phyloP scores from a whole-genome alignment of 2,888 invertebrate genomes.

The Agonopterix arenella region DNA sequence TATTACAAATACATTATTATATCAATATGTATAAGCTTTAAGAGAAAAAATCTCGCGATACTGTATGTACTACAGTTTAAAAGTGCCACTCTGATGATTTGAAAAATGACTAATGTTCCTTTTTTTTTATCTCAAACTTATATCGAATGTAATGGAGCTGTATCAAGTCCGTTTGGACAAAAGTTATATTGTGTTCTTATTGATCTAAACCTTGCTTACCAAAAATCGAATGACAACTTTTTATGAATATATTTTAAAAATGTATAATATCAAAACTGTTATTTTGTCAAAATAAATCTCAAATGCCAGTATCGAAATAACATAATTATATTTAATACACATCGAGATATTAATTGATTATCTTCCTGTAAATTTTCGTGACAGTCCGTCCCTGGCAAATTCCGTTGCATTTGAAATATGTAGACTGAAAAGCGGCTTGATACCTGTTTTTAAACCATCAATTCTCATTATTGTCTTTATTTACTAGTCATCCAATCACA shows the following conservation, averaged over 20 bases:
- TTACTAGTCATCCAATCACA: neutral
- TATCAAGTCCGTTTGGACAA: neutral
- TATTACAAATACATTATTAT: slow-evolving; percentile 68
- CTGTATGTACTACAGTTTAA: slow-evolving; percentile 65
- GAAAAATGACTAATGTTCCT: neutral
- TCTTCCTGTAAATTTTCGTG: neutral
- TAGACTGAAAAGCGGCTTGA: slow-evolving; percentile 2
- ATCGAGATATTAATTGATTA: no score
- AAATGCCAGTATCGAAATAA: no score
- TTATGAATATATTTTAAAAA: neutral
- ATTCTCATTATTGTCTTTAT: neutral
- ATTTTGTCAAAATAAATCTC: no score
- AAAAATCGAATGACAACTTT: neutral
- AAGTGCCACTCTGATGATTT: slow-evolving; percentile 54
- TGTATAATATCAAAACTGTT: neutral
- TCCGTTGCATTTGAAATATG: slow-evolving; percentile 36
- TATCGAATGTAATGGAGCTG: neutral
- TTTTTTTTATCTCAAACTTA: neutral
- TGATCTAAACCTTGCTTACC: neutral
- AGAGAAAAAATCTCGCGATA: slow-evolving; percentile 51
- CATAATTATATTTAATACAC: no score
- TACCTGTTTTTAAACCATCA: neutral
- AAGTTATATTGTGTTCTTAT: neutral
- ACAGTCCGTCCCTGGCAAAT: slow-evolving; percentile 45
- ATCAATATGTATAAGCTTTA: slow-evolving; percentile 62